A percentile compares a stretch with the other conserved stretches of the same genome.
Conservation (phyloP, 1,140 invertebrate genomes). For the Monomorium pharaonis region DNA sequence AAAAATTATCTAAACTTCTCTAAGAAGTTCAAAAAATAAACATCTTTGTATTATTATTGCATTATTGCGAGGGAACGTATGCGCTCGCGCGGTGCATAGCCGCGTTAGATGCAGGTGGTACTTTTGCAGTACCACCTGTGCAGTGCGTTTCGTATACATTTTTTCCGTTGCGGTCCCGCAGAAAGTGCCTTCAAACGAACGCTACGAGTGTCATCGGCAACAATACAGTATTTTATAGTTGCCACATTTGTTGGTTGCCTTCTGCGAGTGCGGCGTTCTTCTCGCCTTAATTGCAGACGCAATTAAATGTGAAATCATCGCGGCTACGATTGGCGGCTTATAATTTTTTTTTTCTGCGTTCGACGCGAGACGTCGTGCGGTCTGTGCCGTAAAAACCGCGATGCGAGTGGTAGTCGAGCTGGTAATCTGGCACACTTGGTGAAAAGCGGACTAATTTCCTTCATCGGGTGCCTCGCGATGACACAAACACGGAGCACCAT, state of each 20-base stretch:
- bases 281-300: background rate
- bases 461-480: background rate
- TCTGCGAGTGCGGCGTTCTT: background rate
- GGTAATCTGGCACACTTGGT: constrained; percentile 35
- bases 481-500: constrained; percentile 54
- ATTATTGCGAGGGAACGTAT: background rate
- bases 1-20: background rate
- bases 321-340: background rate
- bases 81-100: background rate
- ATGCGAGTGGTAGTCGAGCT: background rate
- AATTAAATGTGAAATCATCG: background rate
- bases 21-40: background rate
- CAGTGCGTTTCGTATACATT: constrained; percentile 26
- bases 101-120: constrained; percentile 53
- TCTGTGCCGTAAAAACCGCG: background rate
- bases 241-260: background rate
- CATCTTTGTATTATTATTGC: background rate
- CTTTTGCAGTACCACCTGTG: constrained; percentile 56
- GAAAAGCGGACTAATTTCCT: constrained; percentile 30
- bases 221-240: constrained; percentile 9
- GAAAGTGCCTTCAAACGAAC: constrained; percentile 31
- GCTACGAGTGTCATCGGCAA: constrained; percentile 15
- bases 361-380: background rate
- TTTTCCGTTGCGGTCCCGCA: constrained; percentile 53
- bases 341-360: too few relatives aligned